Base-by-base conservation (phyloP, 35 echinoderm and acorn worm species). In the Apostichopus japonicus region DNA sequence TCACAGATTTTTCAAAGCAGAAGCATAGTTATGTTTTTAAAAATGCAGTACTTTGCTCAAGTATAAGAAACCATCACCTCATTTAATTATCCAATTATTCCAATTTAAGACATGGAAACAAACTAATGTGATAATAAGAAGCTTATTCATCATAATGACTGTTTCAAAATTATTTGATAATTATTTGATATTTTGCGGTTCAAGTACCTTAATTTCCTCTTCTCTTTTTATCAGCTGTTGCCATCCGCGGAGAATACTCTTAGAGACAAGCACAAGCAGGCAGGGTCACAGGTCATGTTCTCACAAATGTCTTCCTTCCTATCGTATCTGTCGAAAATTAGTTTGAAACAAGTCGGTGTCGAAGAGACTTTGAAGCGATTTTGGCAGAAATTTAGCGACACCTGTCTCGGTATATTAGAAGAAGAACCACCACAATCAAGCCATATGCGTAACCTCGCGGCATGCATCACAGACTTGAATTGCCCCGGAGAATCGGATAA, bases 271-370 rank as follows among this genome's bases (percentile, higher is more conserved):
- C 83, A 77, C 57, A 92, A 79, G 27, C 24, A 93, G n/a, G 72
- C 88, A 44, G 55, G 91, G 33, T 79, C 94, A 10, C 90, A 90
- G 51, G 77, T 94, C 53, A 62, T 96, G 19, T 99, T 87, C 56
- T 51, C 88, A 13, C 97, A 99, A 57, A 92, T 86, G 3, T 92
- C 95, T 23, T 93, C 91, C 79, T 93, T 99, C 24, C 63, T 99
- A 23, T 44, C 88, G n/a, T 94, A 96, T 62, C 86, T 99, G 23
- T 57, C 92, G 25, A 96, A 96, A 87, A 86, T 93, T 79, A 63
- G 59, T 16, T 7, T 56, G n/a, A 86, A 54, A 19, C 84, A 86
- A 15, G 71, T 87, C 44, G n/a, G 83, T 15, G 91, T 91, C 6
- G 77, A 80, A 17, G 77, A 86, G 13, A 65, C 92, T 83, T 70